Evolutionary conservation across 1,140 invertebrate species (phyloP).

Genomic region (Bombus confusus): DNA sequence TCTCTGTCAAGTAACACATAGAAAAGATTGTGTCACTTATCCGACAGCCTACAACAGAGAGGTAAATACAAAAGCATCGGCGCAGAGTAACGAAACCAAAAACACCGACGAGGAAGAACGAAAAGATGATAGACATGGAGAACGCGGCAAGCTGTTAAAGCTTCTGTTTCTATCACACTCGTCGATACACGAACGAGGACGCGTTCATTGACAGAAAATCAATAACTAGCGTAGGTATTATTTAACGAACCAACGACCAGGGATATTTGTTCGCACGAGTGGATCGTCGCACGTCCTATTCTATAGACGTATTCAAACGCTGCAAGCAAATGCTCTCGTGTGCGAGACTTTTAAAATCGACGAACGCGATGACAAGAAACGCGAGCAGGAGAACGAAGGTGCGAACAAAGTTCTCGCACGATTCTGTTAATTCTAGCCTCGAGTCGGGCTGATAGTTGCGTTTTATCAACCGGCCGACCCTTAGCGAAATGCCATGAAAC

Average conservation of each 20-base stretch:
- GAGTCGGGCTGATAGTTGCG: not conserved
- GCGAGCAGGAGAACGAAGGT: not conserved
- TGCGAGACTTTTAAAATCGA: too few relatives aligned
- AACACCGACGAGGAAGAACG: not conserved
- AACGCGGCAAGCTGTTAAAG: not conserved
- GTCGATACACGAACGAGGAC: not conserved
- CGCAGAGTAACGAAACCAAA: too few relatives aligned
- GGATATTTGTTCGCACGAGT: not conserved
- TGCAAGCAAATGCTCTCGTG: too few relatives aligned
- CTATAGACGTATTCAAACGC: not conserved
- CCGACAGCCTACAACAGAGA: not conserved
- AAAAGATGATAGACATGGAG: constrained; percentile 12
- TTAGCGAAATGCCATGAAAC: not conserved
- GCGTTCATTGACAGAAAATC: constrained; percentile 34
- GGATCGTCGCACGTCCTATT: not conserved
- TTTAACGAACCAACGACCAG: constrained; percentile 21
- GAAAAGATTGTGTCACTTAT: too few relatives aligned
- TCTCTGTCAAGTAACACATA: too few relatives aligned
- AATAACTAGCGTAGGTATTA: constrained; percentile 18
- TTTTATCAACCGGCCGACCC: not conserved
- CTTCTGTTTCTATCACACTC: constrained; percentile 29
- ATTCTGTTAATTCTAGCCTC: constrained; percentile 24
- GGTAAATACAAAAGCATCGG: not conserved
- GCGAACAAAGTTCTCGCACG: not conserved
- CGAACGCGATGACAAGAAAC: not conserved